Base-by-base conservation (phyloP, 2,888 invertebrate genomes). In the Ephialtes manifestator region DNA sequence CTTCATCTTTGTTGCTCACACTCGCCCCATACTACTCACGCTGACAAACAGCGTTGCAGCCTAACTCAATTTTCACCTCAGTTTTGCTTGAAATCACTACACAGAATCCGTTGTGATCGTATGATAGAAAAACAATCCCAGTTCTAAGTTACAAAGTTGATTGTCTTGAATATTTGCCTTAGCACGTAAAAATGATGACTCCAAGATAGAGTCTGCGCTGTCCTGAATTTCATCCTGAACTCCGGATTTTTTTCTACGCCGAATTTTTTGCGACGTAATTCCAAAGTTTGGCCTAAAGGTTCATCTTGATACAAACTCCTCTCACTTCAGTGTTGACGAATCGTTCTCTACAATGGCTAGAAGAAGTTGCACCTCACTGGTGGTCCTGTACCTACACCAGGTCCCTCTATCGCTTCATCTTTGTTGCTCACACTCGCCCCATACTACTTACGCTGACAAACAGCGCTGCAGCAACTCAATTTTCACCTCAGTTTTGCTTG, bases 361-460 rank as follows among this genome's bases (percentile, higher is more conserved):
- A 35, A 53, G 31, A 71, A 71, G 18, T 51, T 13, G 20, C 7
- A 18, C 20, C 53, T 58, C 39, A 18, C 28, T 4, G 20, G 43
- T 53, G 13, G 58, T 39, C 35, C 8, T 39, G 5, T 39, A 4
- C 8, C 0, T 43, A 24, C 43, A n/a, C 60, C 7, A 28, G 31
- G 20, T 72, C n/a, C 28, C 28, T 68, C n/a, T n/a, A 15, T 68
- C 68, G 51, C 20, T 46, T 20, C 78, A 46, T 71, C 68, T 67
- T 18, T 39, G 58, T 65, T 48, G 84, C 46, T 72, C 55, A 51
- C 53, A 15, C 46, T 60, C 46, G 70, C 68, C 68, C 77, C 72
- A 83, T 39, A 35, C 71, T 13, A 70, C 74, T 48, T 63, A 77
- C 48, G 48, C 76, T 72, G 84, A 80, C 75, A 79, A 85, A 81